Evolutionary conservation across 2,888 invertebrate genomes (phyloP).

Genomic region (Noctua janthina): DNA sequence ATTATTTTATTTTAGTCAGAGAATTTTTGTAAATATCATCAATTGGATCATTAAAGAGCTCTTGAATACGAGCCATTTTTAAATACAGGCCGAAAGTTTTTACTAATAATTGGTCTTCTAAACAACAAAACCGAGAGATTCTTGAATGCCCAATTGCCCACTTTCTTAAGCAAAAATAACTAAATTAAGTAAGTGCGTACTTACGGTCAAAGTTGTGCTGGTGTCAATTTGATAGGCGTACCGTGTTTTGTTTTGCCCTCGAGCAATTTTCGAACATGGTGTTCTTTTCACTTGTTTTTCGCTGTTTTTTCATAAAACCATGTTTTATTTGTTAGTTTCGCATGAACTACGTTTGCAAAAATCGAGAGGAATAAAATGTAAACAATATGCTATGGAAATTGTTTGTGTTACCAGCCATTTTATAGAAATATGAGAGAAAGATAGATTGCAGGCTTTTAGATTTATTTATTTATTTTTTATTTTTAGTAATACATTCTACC

Average conservation of each 20-base stretch:
- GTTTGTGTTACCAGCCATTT: neutral
- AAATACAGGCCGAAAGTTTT: neutral
- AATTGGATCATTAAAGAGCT: neutral
- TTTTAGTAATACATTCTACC: neutral
- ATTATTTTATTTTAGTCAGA: too few species aligned
- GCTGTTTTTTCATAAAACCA: slow-evolving; percentile 32
- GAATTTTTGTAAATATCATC: neutral
- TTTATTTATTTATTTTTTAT: neutral
- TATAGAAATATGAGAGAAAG: neutral
- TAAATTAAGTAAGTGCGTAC: slow-evolving; percentile 51
- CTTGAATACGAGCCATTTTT: slow-evolving; percentile 8
- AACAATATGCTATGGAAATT: slow-evolving; percentile 9
- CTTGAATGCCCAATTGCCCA: slow-evolving; percentile 20
- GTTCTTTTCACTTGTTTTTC: slow-evolving; percentile 50
- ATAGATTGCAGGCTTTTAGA: neutral
- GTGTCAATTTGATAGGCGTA: slow-evolving; percentile 55
- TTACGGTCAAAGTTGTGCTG: slow-evolving; percentile 51
- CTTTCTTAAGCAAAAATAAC: slow-evolving; percentile 55
- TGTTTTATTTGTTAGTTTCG: slow-evolving; percentile 31
- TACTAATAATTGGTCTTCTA: slow-evolving; percentile 9
- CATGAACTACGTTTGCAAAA: slow-evolving; percentile 18
- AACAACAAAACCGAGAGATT: slow-evolving; percentile 16
- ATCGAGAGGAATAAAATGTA: neutral
- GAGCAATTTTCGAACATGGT: slow-evolving; percentile 48
- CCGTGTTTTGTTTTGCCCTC: slow-evolving; percentile 46